Evolutionary conservation across 2,797 vertebrate species (phyloP).

Genomic region (Chloroceryle inda): DNA sequence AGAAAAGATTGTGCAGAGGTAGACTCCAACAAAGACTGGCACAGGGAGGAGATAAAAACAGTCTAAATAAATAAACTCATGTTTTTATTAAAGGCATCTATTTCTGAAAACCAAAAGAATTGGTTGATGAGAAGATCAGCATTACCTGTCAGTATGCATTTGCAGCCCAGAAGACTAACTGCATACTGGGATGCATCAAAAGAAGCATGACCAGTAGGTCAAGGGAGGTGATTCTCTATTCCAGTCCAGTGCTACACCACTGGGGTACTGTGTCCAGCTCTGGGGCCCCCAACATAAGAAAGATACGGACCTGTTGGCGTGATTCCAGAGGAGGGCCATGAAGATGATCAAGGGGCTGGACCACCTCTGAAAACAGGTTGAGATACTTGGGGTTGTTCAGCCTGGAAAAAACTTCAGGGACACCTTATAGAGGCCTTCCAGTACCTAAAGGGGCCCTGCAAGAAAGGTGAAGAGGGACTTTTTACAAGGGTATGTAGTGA

Average conservation of each 20-base stretch:
- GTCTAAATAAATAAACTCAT: not conserved
- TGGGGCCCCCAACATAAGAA: not conserved
- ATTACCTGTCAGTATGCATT: not conserved
- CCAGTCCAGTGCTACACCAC: not conserved
- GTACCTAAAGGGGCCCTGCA: not conserved
- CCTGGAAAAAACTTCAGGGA: not conserved
- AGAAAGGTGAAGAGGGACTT: not conserved
- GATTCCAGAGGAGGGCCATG: not conserved
- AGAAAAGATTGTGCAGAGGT: not conserved
- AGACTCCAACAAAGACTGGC: not conserved
- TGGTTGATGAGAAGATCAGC: not conserved
- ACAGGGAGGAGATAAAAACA: not conserved
- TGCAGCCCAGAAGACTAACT: not conserved
- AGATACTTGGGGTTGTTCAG: not conserved
- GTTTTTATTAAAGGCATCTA: not conserved
- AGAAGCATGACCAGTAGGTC: not conserved
- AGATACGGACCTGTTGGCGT: not conserved
- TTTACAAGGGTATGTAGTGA: not conserved
- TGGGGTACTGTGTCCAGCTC: not conserved
- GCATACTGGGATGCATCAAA: not conserved
- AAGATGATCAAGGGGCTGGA: not conserved
- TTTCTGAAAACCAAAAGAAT: not conserved
- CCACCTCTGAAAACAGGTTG: not conserved
- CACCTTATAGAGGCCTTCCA: not conserved
- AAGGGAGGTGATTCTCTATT: not conserved